Percentiles rank a stretch among this genome's conserved stretches.
phyloP scores from a whole-genome alignment of 2,888 invertebrate genomes.

The Temnothorax unifasciatus region DNA sequence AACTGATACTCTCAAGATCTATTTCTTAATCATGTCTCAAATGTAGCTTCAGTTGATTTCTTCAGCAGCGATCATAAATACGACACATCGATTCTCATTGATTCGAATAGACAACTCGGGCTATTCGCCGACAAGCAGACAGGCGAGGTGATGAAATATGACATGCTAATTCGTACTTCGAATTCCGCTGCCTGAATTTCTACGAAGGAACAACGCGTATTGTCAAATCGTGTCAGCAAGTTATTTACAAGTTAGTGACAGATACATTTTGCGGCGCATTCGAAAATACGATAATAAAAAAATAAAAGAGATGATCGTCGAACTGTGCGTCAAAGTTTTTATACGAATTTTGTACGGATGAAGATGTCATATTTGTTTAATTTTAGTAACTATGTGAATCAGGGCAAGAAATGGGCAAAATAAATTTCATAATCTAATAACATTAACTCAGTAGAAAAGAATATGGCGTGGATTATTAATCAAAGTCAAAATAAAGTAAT shows the following conservation, averaged over 20 bases:
- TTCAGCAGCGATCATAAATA: neutral
- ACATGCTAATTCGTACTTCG: neutral
- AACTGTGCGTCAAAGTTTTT: constrained; percentile 11
- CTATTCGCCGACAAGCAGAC: constrained; percentile 1
- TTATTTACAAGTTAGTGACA: constrained; percentile 4
- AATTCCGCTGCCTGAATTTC: neutral
- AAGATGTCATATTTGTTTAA: no score
- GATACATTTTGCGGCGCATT: constrained; percentile 7
- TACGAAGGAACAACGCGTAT: neutral
- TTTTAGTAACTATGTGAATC: no score
- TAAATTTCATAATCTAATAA: no score
- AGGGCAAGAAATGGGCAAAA: no score
- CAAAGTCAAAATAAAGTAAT: no score
- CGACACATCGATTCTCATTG: neutral
- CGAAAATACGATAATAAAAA: neutral
- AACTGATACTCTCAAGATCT: neutral
- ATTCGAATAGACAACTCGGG: neutral
- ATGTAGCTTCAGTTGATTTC: neutral
- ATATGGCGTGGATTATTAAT: no score
- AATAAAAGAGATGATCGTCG: neutral
- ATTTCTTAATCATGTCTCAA: neutral
- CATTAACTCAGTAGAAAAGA: no score
- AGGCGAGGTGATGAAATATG: neutral
- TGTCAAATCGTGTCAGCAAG: neutral
- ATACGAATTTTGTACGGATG: neutral